Evolutionary conservation across 2,113 vertebrate species (phyloP).

Genomic region (Saguinus imperator): DNA sequence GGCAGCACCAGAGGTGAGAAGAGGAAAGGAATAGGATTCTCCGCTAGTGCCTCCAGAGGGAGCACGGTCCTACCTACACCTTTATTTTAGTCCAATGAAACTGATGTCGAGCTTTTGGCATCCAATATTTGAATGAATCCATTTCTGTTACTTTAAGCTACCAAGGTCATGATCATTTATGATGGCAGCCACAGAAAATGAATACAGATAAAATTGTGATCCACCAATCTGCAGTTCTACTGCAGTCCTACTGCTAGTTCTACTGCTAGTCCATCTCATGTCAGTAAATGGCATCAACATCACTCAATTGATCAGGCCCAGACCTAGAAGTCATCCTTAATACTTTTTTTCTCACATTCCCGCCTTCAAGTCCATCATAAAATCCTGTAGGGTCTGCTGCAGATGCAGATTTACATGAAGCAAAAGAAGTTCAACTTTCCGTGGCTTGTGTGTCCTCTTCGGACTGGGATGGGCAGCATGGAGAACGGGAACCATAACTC

Average conservation of each 20-base stretch:
- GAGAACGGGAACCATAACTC: neutral
- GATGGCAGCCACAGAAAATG: neutral
- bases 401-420: neutral
- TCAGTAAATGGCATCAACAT: neutral
- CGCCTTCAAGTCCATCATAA: neutral
- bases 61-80: neutral
- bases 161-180: neutral
- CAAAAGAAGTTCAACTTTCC: neutral
- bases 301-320: neutral
- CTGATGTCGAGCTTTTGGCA: neutral
- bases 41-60: too few relatives aligned
- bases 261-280: neutral
- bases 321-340: neutral
- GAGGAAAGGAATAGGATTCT: neutral
- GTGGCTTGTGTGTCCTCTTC: fast-evolving
- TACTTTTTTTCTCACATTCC: neutral
- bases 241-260: too few relatives aligned
- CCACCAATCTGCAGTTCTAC: neutral
- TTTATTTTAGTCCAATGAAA: neutral
- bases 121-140: neutral
- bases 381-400: neutral
- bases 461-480: fast-evolving
- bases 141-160: neutral
- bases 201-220: neutral
- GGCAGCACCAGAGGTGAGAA: neutral